Conservation (phyloP, 2,113 vertebrate genomes). For the Polypterus senegalus region DNA sequence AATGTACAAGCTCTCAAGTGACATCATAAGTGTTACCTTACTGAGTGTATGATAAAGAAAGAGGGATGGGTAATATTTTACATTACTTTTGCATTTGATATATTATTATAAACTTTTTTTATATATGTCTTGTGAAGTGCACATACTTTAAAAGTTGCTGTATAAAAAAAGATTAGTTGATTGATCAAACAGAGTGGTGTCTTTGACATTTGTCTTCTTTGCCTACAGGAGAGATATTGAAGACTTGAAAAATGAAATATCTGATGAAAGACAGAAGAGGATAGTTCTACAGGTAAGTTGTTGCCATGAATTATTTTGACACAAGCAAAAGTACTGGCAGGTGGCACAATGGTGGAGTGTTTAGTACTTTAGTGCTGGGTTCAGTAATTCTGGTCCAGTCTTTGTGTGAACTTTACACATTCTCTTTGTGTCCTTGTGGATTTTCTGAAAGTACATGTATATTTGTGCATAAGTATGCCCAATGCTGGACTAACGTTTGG, state of each 20-base stretch:
- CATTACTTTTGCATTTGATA: not conserved
- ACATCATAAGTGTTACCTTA: not conserved
- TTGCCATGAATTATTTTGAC: too few species aligned
- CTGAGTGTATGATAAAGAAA: not conserved
- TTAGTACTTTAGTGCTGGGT: too few species aligned
- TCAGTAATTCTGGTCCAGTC: too few species aligned
- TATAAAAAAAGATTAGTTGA: slow-evolving; percentile 1
- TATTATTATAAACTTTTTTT: not conserved
- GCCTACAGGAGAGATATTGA: slow-evolving; percentile 43
- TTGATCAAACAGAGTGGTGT: too few species aligned
- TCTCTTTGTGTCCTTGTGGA: not conserved
- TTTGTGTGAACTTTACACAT: not conserved
- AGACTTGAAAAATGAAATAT: slow-evolving; percentile 53
- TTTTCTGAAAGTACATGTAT: too few species aligned
- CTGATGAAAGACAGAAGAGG: slow-evolving; percentile 41
- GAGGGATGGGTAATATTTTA: not conserved
- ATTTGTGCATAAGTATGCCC: too few species aligned
- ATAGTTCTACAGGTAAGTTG: slow-evolving; percentile 40
- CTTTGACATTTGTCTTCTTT: slow-evolving; percentile 7
- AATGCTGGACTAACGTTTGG: too few species aligned
- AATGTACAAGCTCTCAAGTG: too few species aligned
- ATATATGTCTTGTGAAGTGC: not conserved
- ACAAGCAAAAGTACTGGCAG: too few species aligned
- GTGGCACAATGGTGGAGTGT: too few species aligned
- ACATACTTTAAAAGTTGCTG: not conserved